Conservation (phyloP, 2,888 invertebrate species). For the Lycia hirtaria region DNA sequence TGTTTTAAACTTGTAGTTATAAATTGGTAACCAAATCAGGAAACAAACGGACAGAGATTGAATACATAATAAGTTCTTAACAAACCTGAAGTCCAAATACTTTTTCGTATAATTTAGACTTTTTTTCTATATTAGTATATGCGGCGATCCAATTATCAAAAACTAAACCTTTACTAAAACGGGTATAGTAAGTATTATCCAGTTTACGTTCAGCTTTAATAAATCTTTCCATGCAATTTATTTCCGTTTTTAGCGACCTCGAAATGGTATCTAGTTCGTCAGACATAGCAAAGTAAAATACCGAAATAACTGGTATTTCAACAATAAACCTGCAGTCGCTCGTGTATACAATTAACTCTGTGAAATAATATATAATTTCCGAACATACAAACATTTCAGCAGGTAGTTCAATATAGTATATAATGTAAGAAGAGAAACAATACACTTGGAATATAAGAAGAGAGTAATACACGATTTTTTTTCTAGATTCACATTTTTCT, state of each 20-base stretch:
- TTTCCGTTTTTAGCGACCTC: conserved; percentile 14
- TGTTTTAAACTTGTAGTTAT: too few species aligned
- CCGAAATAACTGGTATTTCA: conserved; percentile 20
- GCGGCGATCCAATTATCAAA: conserved; percentile 50
- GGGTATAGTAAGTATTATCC: background rate
- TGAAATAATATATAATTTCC: background rate
- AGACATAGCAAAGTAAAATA: conserved; percentile 5
- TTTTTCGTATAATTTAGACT: conserved; percentile 44
- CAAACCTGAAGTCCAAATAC: conserved; percentile 44
- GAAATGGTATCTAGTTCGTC: conserved; percentile 23
- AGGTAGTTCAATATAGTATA: background rate
- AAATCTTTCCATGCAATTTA: background rate
- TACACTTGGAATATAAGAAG: background rate
- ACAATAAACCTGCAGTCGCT: conserved; percentile 4
- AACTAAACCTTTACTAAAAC: background rate
- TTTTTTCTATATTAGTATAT: conserved; percentile 47
- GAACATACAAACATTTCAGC: background rate
- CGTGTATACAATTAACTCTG: background rate
- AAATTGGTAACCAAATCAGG: background rate
- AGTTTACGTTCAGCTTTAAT: background rate
- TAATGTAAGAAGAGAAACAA: background rate
- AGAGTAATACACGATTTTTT: conserved; percentile 5
- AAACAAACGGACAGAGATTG: too few species aligned
- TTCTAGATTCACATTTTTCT: background rate
- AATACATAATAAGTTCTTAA: background rate